phyloP scores from a whole-genome alignment of 2,797 vertebrate species.

The Enteromius afrohamiltoni region DNA sequence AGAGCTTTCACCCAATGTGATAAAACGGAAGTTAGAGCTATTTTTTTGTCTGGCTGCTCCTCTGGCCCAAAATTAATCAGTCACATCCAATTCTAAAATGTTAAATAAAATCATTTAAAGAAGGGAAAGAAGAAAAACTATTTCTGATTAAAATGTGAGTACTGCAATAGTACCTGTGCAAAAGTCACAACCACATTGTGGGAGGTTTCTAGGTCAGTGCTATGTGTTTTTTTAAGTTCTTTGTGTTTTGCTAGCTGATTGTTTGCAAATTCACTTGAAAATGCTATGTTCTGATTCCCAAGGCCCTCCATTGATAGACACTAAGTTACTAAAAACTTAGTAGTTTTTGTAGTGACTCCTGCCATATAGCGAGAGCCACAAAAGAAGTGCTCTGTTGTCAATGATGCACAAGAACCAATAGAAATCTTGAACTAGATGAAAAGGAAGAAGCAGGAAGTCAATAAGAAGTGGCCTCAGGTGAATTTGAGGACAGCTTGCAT shows the following conservation, averaged over 20 bases:
- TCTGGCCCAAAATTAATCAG: not conserved
- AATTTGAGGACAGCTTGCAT: conserved; percentile 34
- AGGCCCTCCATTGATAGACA: not conserved
- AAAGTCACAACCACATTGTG: not conserved
- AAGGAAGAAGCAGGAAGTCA: conserved; percentile 33
- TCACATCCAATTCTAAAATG: not conserved
- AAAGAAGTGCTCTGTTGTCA: conserved; percentile 20
- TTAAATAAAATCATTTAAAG: not conserved
- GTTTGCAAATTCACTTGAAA: not conserved
- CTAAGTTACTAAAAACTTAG: not conserved
- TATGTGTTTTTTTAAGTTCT: not conserved
- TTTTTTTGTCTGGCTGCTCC: not conserved
- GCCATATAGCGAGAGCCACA: not conserved
- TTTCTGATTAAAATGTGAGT: not conserved
- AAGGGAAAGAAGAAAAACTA: too few relatives aligned
- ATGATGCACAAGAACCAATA: conserved; percentile 23
- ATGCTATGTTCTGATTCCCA: not conserved
- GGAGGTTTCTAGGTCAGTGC: not conserved
- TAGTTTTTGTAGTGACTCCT: not conserved
- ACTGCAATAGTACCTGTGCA: not conserved
- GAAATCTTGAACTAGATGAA: conserved; percentile 26
- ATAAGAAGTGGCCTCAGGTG: conserved; percentile 27
- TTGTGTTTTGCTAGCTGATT: not conserved
- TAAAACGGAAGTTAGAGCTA: not conserved
- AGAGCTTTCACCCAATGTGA: conserved; percentile 4